Percentiles rank a stretch among this genome's conserved stretches.
Conservation (phyloP, 1,140 invertebrate species). For the Trissolcus basalis region DNA sequence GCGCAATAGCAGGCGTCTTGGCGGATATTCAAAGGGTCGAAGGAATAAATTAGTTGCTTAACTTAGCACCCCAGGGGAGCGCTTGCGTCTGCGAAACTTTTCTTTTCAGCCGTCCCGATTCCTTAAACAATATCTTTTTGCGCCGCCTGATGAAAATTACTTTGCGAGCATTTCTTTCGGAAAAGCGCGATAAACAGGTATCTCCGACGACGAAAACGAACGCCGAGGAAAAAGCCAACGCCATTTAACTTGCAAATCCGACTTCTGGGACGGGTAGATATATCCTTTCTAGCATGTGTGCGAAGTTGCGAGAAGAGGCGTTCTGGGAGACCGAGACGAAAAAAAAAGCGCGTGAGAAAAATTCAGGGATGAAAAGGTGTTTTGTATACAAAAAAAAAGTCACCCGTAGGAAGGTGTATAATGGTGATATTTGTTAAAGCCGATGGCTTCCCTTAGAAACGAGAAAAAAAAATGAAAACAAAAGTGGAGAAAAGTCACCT, state of each 20-base stretch:
- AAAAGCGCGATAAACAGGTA: conserved; percentile 44
- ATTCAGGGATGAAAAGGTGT: conserved; percentile 62
- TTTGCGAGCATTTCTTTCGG: conserved; percentile 27
- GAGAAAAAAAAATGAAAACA: neutral
- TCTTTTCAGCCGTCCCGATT: conserved; percentile 39
- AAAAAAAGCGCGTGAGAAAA: conserved; percentile 65
- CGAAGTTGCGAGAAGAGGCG: conserved; percentile 60
- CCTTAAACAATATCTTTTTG: conserved; percentile 38
- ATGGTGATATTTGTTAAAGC: conserved; percentile 24
- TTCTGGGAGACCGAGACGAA: conserved; percentile 30
- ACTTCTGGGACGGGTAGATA: conserved; percentile 62
- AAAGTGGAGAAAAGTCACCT: neutral
- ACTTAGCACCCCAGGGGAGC: conserved; percentile 34
- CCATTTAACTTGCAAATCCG: conserved; percentile 73
- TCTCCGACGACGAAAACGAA: conserved; percentile 35
- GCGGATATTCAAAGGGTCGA: conserved; percentile 62
- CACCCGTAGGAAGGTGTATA: conserved; percentile 13
- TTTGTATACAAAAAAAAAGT: conserved; percentile 25
- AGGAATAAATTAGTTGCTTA: conserved; percentile 63
- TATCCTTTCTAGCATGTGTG: conserved; percentile 65
- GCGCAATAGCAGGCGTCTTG: conserved; percentile 53
- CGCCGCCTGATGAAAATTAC: conserved; percentile 36
- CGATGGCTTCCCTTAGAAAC: neutral
- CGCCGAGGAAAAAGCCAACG: conserved; percentile 57
- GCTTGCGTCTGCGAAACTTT: conserved; percentile 43